phyloP scores from a whole-genome alignment of 2,888 invertebrate genomes.

The Agrochola lychnidis region DNA sequence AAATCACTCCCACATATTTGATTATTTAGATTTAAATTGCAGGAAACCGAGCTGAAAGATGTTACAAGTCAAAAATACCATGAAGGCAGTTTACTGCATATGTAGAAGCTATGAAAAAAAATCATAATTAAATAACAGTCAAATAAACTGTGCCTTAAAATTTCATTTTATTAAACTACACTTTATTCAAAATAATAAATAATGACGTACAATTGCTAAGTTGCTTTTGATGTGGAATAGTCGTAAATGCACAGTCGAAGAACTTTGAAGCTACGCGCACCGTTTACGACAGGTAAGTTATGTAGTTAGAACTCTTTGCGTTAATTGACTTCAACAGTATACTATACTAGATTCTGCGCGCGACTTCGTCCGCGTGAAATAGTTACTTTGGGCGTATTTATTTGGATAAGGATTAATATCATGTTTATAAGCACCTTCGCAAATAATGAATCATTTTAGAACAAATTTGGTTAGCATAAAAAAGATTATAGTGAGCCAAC shows the following conservation, averaged over 20 bases:
- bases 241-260: slow-evolving; percentile 21
- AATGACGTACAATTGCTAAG: neutral
- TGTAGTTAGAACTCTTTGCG: slow-evolving; percentile 17
- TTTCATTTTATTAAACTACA: neutral
- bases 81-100: neutral
- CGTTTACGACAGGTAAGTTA: slow-evolving; percentile 1
- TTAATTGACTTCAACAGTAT: slow-evolving; percentile 30
- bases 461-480: too few species aligned
- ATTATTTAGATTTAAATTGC: too few species aligned
- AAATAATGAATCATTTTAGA: too few species aligned
- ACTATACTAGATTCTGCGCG: too few species aligned
- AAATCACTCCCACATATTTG: too few species aligned
- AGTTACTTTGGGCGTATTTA: too few species aligned
- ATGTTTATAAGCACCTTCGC: too few species aligned
- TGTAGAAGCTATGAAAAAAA: neutral
- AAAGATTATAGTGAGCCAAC: too few species aligned
- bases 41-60: too few species aligned
- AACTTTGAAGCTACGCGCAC: slow-evolving; percentile 23
- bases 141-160: neutral
- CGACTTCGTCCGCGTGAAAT: too few species aligned
- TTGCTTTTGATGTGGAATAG: neutral
- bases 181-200: neutral
- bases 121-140: neutral
- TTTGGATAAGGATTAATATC: too few species aligned
- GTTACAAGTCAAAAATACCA: too few species aligned